Percentiles rank a stretch among this genome's conserved stretches.
Conservation (phyloP, 2,113 vertebrate species). For the Cricetomys ansorgei region DNA sequence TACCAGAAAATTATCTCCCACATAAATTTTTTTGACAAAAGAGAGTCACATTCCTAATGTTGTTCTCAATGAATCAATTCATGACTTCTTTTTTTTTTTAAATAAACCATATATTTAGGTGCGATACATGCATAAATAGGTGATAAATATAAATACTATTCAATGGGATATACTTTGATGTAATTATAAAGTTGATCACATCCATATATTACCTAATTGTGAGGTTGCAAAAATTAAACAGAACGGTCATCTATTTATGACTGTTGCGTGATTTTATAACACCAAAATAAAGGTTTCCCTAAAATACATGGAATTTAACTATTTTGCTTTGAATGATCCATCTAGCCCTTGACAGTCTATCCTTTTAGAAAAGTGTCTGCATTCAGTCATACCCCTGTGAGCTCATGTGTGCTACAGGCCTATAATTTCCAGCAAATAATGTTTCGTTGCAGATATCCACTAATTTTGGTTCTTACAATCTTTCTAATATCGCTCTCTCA, state of each 20-base stretch:
- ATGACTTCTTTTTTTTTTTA: background rate
- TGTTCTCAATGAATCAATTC: background rate
- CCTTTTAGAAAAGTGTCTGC: background rate
- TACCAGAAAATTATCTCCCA: background rate
- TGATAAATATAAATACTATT: background rate
- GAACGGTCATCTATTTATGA: background rate
- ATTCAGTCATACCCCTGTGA: background rate
- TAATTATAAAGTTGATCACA: background rate
- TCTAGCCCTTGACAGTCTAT: background rate
- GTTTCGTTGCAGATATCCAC: background rate
- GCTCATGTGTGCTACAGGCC: too few species aligned
- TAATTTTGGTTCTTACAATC: background rate
- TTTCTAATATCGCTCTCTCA: background rate
- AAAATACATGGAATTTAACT: background rate
- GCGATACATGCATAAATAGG: background rate
- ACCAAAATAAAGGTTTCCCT: background rate
- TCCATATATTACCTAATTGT: background rate
- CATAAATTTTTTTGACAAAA: background rate
- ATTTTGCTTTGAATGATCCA: background rate
- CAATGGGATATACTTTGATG: background rate
- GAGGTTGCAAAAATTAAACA: background rate
- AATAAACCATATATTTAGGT: background rate
- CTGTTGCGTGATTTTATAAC: background rate
- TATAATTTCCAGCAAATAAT: background rate
- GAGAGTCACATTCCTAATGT: background rate